A percentile compares a stretch with the other conserved stretches of the same genome.
These are phyloP conservation scores for Creontiades dilutus DNA, from an alignment of 2,888 invertebrate genomes.

Conservation along the genomic window DNA sequence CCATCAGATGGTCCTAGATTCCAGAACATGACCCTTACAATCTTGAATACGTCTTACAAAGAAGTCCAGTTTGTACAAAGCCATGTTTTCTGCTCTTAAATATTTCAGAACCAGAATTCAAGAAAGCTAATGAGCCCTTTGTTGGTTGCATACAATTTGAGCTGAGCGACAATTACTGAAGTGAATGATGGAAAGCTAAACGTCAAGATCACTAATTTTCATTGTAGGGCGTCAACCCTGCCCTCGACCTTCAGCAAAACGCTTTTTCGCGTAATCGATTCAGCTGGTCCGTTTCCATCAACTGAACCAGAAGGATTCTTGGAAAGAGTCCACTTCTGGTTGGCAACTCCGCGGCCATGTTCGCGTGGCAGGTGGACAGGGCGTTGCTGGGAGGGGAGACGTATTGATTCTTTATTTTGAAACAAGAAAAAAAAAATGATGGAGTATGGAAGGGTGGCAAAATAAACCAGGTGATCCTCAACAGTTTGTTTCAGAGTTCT, in stretches of 20 bases:
- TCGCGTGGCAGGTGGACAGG: constrained; percentile 64
- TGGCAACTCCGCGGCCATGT: constrained; percentile 55
- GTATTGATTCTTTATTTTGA: constrained; percentile 51
- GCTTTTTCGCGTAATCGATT: constrained; percentile 23
- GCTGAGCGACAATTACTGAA: no score
- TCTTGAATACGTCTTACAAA: no score
- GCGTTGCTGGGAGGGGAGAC: constrained; percentile 27
- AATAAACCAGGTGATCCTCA: neutral
- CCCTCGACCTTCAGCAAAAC: neutral
- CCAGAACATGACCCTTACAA: no score
- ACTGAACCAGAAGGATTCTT: constrained; percentile 42
- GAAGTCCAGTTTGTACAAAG: no score
- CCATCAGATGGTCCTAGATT: no score
- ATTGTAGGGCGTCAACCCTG: neutral
- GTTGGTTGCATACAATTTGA: no score
- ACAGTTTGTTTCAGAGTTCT: constrained; percentile 17
- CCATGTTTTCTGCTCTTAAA: no score
- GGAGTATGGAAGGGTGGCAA: neutral
- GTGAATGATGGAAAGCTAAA: no score
- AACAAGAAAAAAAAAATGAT: constrained; percentile 31
- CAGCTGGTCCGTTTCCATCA: constrained; percentile 50
- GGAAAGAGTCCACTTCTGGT: constrained; percentile 64
- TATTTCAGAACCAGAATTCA: no score
- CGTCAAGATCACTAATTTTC: no score
- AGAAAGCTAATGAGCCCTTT: no score